Percentiles rank a stretch among this genome's conserved stretches.
phyloP scores from a whole-genome alignment of 2,888 invertebrate genomes.

The Megalurothrips usitatus region DNA sequence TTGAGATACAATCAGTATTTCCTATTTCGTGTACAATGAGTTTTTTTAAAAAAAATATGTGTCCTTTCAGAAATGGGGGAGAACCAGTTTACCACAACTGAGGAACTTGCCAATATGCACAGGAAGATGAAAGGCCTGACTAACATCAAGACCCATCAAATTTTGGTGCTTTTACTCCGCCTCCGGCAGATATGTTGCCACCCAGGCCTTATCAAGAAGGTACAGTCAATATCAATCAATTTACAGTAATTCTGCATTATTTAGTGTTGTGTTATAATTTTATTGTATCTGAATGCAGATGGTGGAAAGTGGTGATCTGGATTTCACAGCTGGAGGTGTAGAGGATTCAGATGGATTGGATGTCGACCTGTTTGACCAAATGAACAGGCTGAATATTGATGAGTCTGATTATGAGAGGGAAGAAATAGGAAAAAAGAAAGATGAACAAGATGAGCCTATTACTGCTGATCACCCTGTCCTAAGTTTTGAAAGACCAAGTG shows the following conservation, averaged over 20 bases:
- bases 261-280: conserved; percentile 45
- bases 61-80: conserved; percentile 43
- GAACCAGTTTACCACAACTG: conserved; percentile 46
- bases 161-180: conserved; percentile 76
- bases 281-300: conserved; percentile 13
- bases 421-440: conserved; percentile 47
- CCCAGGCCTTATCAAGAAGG: conserved; percentile 68
- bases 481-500: conserved; percentile 54
- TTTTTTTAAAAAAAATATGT: conserved; percentile 7
- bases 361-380: conserved; percentile 59
- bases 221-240: not conserved
- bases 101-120: conserved; percentile 57
- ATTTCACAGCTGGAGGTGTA: conserved; percentile 44
- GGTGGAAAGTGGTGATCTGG: conserved; percentile 43
- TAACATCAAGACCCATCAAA: conserved; percentile 54
- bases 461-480: conserved; percentile 64
- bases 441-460: conserved; percentile 11
- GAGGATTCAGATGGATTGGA: conserved; percentile 48
- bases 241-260: not conserved
- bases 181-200: conserved; percentile 88
- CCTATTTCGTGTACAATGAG: not conserved
- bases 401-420: conserved; percentile 46
- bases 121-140: conserved; percentile 45
- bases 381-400: conserved; percentile 55
- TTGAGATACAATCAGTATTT: not conserved